Conservation (phyloP, 2,113 vertebrate species). For the Collichthys lucidus region DNA sequence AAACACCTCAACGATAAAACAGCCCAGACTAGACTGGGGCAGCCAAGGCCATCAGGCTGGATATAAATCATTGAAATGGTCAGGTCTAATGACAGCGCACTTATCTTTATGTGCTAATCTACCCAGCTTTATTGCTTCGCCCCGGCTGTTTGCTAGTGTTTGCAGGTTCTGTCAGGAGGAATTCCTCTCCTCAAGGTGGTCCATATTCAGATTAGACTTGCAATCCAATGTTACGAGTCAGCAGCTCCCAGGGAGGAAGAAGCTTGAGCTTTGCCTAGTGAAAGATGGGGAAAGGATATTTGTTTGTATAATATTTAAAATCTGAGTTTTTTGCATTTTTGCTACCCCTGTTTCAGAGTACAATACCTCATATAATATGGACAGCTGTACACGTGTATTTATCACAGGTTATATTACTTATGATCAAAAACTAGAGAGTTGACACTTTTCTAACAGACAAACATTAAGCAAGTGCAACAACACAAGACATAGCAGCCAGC, state of each 20-base stretch:
- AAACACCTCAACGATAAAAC: conserved; percentile 30
- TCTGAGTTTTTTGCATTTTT: background rate
- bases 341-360: no score
- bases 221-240: conserved; percentile 36
- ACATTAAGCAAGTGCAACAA: no score
- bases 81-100: conserved; percentile 56
- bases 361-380: no score
- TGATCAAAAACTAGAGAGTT: no score
- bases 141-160: conserved; percentile 49
- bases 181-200: conserved; percentile 18
- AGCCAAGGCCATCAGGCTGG: conserved; percentile 38
- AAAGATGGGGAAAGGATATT: conserved; percentile 31
- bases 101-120: conserved; percentile 70
- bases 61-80: conserved; percentile 63
- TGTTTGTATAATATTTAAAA: conserved; percentile 3
- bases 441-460: no score
- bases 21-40: conserved; percentile 38
- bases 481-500: no score
- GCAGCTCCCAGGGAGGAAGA: background rate
- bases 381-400: no score
- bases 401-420: no score
- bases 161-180: conserved; percentile 44
- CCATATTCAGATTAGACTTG: conserved; percentile 46
- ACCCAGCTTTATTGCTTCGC: conserved; percentile 57
- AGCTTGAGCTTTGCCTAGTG: conserved; percentile 19